These are phyloP conservation scores for Triplophysa dalaica DNA, from an alignment of 2,113 vertebrate species.

Conservation along the genomic window DNA sequence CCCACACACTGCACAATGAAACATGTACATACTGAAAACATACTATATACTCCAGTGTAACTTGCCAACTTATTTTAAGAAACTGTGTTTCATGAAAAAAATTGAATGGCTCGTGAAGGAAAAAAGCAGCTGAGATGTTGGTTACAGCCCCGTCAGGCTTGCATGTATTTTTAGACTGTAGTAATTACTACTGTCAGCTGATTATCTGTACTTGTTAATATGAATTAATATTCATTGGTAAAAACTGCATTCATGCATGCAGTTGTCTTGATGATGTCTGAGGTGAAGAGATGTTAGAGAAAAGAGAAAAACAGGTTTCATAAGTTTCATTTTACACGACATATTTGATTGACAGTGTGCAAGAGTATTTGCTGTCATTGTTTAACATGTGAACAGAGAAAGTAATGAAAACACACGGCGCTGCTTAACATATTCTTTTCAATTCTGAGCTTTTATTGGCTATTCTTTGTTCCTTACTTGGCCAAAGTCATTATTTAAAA, in stretches of 20 bases:
- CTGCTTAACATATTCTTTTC: too few species aligned
- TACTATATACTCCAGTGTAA: not conserved
- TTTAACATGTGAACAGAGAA: not conserved
- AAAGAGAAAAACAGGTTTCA: not conserved
- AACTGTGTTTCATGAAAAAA: slow-evolving; percentile 19
- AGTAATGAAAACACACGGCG: not conserved
- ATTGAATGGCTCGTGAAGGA: not conserved
- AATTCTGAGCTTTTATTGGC: too few species aligned
- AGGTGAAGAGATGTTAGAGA: not conserved
- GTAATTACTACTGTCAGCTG: not conserved
- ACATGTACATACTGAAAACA: not conserved
- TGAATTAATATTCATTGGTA: not conserved
- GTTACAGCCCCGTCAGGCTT: not conserved
- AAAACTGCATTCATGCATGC: not conserved
- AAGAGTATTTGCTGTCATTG: slow-evolving; percentile 13
- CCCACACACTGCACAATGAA: slow-evolving; percentile 1
- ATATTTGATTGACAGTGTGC: not conserved
- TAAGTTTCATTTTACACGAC: not conserved
- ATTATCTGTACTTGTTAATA: not conserved
- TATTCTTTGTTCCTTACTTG: too few species aligned
- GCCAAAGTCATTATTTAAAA: too few species aligned
- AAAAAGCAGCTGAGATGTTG: not conserved
- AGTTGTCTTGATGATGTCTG: not conserved
- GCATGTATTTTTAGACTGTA: not conserved
- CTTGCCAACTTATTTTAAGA: not conserved